phyloP scores from a whole-genome alignment of 2,888 invertebrate species.

The Drosophila quinaria region DNA sequence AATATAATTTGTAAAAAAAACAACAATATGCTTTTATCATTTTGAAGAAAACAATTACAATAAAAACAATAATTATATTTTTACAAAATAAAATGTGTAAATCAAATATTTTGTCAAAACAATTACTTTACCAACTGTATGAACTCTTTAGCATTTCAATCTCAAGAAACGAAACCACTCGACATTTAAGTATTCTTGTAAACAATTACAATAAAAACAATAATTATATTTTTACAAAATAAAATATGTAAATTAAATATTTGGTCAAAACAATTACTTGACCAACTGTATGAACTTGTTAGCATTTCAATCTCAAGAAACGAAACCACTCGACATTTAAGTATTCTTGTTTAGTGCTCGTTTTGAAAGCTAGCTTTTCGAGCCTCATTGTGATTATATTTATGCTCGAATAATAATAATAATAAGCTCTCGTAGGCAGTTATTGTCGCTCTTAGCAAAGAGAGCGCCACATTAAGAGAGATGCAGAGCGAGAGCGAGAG shows the following conservation, averaged over 20 bases:
- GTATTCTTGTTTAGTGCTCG: constrained; percentile 2
- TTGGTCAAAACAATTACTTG: background rate
- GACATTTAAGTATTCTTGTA: constrained; percentile 2
- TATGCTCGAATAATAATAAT: constrained; percentile 16
- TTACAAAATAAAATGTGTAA: background rate
- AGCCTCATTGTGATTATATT: constrained; percentile 20
- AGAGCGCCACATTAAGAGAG: constrained; percentile 27
- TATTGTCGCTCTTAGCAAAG: constrained; percentile 30
- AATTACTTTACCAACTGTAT: background rate
- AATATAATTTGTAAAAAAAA: background rate
- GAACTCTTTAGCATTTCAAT: background rate
- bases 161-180: constrained; percentile 5
- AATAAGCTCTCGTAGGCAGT: constrained; percentile 10
- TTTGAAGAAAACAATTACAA: no score
- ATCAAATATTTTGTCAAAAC: background rate
- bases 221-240: no score
- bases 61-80: background rate
- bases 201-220: background rate
- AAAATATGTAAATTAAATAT: background rate
- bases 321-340: constrained; percentile 5
- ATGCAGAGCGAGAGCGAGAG: constrained; percentile 16
- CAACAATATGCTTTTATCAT: background rate
- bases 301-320: background rate
- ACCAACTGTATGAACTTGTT: background rate
- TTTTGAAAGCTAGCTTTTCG: constrained; percentile 5